Base-by-base conservation (phyloP, 2,113 vertebrate species). In the Cololabis saira region DNA sequence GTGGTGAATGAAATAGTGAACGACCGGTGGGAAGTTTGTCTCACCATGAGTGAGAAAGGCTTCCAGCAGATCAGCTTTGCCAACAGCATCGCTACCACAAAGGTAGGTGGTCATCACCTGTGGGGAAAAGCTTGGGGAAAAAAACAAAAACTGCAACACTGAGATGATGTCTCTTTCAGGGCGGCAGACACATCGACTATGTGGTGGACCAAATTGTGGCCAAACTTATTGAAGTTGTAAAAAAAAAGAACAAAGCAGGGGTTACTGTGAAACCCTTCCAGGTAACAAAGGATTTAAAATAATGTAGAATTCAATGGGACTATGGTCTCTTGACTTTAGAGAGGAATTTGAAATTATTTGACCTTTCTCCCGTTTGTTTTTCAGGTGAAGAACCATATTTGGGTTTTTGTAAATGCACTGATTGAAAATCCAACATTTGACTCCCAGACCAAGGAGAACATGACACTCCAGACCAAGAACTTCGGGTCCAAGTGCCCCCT, bases 21-120 rank as follows among this genome's bases (percentile, higher is more conserved):
- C 69, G 96, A 99, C 2, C 94, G 98, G 18, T 99, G 98, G 97
- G 98, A 99, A 62, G 97, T 99, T 58, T 98, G 98, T 75, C 95
- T 99, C 79, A 96, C 97, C 51, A 86, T 99, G 83, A 99, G 98
- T 62, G 98, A 99, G 52, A 99, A 98, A 82, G 98, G 98, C 2
- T 99, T 99, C 80, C 98, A 99, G 72, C 98, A 99, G 83, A 96
- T 98, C 92, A 98, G 98, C 90, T 99, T 99, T 81, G 97, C 98
- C 63, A 99, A 99, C 92, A 98, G 97, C 81, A 99, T 99, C 67
- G 98, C 98, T 90, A 99, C 98, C 52, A 99, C 98, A 74, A 99
- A 99, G 95, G 98, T 99, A 86, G 78, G 10, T n/a, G 5, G 0
- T 50, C 15, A 9, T 15, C 1, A 15, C 5, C 17, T 5, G 3